Evolutionary conservation across 2,797 vertebrate genomes (phyloP).

Genomic region (Sparus aurata): DNA sequence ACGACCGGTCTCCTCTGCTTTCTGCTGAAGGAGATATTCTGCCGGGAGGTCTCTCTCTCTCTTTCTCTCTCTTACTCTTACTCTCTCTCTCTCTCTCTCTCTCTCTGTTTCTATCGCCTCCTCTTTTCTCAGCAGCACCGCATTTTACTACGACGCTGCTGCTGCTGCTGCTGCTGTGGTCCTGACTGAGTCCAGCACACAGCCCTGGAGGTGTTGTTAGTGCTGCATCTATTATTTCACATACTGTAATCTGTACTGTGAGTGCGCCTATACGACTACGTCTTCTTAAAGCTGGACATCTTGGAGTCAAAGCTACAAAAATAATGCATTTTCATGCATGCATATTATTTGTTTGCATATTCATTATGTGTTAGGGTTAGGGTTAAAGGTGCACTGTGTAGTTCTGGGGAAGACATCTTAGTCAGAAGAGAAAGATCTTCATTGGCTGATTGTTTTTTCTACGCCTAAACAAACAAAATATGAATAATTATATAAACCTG

Average conservation of each 20-base stretch:
- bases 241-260: neutral
- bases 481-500: no score
- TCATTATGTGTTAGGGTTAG: no score
- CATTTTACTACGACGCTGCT: constrained; percentile 79
- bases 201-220: constrained; percentile 14
- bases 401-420: no score
- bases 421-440: no score
- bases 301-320: neutral
- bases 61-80: constrained; percentile 24
- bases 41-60: constrained; percentile 39
- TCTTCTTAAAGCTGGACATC: neutral
- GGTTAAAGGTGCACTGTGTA: no score
- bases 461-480: no score
- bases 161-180: constrained; percentile 47
- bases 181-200: constrained; percentile 44
- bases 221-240: constrained; percentile 60
- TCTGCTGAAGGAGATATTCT: constrained; percentile 30
- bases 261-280: neutral
- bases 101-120: constrained; percentile 31
- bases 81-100: neutral
- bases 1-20: constrained; percentile 62
- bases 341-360: no score
- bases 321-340: no score
- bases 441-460: no score
- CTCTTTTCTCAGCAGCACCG: constrained; percentile 73